Conservation (phyloP, 2,113 vertebrate genomes). For the Takifugu bimaculatus region DNA sequence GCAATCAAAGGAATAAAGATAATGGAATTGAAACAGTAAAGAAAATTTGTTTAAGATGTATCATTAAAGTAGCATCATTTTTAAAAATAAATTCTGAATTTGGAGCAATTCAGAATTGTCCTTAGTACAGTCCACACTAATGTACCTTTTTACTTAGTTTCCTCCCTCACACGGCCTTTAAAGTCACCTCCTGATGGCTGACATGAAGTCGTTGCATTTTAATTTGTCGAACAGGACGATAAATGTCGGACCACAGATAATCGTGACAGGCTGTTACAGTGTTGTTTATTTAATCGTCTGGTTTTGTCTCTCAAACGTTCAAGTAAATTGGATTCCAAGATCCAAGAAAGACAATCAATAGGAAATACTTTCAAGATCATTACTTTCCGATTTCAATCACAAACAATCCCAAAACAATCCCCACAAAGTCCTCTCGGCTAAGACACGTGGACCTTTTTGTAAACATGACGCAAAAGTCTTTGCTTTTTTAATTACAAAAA, state of each 20-base stretch:
- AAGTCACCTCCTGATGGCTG: background rate
- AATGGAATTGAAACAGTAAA: too few relatives aligned
- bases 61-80: too few relatives aligned
- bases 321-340: constrained; percentile 66
- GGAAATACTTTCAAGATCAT: constrained; percentile 53
- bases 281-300: constrained; percentile 34
- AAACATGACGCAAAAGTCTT: constrained; percentile 74
- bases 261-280: too few relatives aligned
- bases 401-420: constrained; percentile 15
- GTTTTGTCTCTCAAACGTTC: constrained; percentile 49
- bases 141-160: too few relatives aligned
- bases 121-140: too few relatives aligned
- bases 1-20: too few relatives aligned
- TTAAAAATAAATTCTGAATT: background rate
- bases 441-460: constrained; percentile 70
- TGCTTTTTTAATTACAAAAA: constrained; percentile 63
- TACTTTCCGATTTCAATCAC: constrained; percentile 25
- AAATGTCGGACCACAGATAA: too few relatives aligned
- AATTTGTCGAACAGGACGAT: background rate
- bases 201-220: background rate
- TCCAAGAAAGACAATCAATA: constrained; percentile 67
- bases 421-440: constrained; percentile 30
- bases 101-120: background rate
- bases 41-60: too few relatives aligned
- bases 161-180: too few relatives aligned